Evolutionary conservation across 1,140 invertebrate species (phyloP).

Genomic region (Sitobion miscanthi): DNA sequence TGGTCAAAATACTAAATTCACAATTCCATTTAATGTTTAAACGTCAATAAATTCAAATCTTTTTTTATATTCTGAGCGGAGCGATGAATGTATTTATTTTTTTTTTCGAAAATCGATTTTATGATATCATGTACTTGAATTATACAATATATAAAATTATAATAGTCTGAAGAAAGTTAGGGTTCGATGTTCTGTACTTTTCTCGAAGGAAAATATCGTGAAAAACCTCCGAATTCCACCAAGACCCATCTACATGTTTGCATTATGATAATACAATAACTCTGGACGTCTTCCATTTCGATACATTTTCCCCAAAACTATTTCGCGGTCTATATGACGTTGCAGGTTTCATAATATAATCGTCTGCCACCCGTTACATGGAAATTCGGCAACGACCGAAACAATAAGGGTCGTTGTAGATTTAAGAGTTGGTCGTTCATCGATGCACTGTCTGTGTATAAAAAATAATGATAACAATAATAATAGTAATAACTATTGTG

Average conservation of each 20-base stretch:
- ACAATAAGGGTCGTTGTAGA: neutral
- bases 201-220: neutral
- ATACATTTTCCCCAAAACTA: neutral
- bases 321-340: neutral
- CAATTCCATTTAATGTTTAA: neutral
- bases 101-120: neutral
- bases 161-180: neutral
- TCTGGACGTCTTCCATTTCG: neutral
- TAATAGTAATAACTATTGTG: neutral
- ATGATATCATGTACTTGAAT: neutral
- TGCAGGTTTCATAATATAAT: neutral
- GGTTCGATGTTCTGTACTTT: neutral
- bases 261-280: neutral
- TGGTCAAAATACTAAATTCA: neutral
- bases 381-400: neutral
- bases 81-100: neutral
- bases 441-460: neutral
- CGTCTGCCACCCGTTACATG: too few species aligned
- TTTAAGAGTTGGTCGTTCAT: neutral
- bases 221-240: neutral
- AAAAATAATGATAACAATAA: conserved; percentile 10
- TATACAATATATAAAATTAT: neutral
- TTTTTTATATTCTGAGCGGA: neutral
- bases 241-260: neutral
- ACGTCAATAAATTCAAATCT: neutral